Evolutionary conservation across 1,140 invertebrate species (phyloP).

Genomic region (Caenorhabditis tropicalis): DNA sequence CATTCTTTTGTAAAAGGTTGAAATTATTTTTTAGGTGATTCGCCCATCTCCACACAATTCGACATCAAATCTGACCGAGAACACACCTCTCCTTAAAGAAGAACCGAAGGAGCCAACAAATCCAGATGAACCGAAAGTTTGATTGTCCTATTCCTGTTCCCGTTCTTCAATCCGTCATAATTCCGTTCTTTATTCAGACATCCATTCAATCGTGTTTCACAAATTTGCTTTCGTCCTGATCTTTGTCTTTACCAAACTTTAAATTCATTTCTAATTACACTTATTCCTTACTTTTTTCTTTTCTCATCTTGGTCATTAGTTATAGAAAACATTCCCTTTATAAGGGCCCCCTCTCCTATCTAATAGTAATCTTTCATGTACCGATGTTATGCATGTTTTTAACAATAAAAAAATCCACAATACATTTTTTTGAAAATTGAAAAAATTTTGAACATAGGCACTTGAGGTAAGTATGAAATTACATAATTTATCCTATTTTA

Average conservation of each 20-base stretch:
- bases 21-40: conserved; percentile 49
- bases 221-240: conserved; percentile 32
- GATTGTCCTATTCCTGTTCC: not conserved
- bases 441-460: not conserved
- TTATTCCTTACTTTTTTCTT: not conserved
- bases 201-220: conserved; percentile 8
- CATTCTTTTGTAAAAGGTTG: not conserved
- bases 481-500: conserved; percentile 6
- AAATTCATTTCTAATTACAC: not conserved
- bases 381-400: not conserved
- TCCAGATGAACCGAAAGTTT: conserved; percentile 1
- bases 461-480: not conserved
- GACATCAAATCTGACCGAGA: conserved; percentile 31
- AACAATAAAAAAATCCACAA: too few species aligned
- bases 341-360: not conserved
- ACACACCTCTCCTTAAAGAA: conserved; percentile 43
- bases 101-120: conserved; percentile 7
- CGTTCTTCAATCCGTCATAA: not conserved
- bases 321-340: not conserved
- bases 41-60: conserved; percentile 54
- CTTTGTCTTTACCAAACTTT: not conserved
- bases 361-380: not conserved
- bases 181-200: conserved; percentile 13
- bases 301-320: not conserved
- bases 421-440: not conserved